These are phyloP conservation scores for Deilephila porcellus DNA, from an alignment of 2,888 invertebrate genomes.

Conservation along the genomic window DNA sequence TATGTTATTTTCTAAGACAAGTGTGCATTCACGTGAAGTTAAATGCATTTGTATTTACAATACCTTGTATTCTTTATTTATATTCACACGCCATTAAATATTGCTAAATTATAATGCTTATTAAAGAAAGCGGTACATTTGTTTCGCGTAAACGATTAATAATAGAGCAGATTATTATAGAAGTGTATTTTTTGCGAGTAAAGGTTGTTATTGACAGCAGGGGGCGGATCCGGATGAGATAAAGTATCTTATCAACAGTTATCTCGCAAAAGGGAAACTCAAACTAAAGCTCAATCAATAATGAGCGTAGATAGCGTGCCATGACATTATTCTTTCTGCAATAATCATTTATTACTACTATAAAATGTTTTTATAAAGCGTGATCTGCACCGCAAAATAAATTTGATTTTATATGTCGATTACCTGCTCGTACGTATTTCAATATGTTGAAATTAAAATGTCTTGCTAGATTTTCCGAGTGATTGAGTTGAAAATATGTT, in stretches of 20 bases:
- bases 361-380: not conserved
- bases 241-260: conserved; percentile 49
- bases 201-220: conserved; percentile 55
- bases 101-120: not conserved
- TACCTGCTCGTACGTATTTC: too few species aligned
- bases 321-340: conserved; percentile 3
- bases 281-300: conserved; percentile 29
- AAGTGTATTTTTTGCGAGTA: conserved; percentile 47
- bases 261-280: conserved; percentile 30
- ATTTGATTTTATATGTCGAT: too few species aligned
- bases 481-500: too few species aligned
- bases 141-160: conserved; percentile 8
- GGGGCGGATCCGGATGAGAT: conserved; percentile 63
- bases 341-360: not conserved
- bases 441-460: too few species aligned
- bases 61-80: not conserved
- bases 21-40: not conserved
- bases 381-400: too few species aligned
- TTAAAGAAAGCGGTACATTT: not conserved
- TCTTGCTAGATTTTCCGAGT: too few species aligned
- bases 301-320: not conserved
- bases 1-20: not conserved
- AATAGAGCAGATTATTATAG: conserved; percentile 25
- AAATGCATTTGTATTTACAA: not conserved
- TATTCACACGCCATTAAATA: too few species aligned